Evolutionary conservation across 2,888 invertebrate species (phyloP), one percentile per base, ranked within the genome.

Genomic region (Watsonalla cultraria): DNA sequence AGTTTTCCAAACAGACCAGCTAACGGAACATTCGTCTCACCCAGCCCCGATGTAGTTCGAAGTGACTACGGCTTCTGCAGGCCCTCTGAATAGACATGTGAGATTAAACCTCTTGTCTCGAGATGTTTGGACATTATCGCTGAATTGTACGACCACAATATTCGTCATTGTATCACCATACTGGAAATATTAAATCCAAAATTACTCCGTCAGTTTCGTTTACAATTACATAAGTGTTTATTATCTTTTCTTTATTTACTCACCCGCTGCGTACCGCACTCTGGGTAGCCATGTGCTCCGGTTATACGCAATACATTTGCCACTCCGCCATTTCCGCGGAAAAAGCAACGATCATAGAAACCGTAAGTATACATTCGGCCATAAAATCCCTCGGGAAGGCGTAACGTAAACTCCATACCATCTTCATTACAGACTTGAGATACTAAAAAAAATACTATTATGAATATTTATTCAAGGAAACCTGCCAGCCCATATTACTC

Each of bases 151-250:
- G 15, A 97, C 97, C 6, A 97, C 96, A 62, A 98, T 97, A 75
- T 97, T 98, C 56, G 97, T 97, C 94, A 97, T 95, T 5, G 97
- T 96, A 74, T 98, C 97, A 5, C 96, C 97, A 72, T 96, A 97
- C 96, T 96, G 83, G n/a, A 80, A 83, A 66, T n/a, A 24, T 24
- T 24, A 24, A 24, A 24, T n/a, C 24, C 24, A 24, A 24, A 24
- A 24, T 24, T 24, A 24, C 24, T n/a, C n/a, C n/a, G n/a, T n/a
- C n/a, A n/a, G 11, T 39, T 9, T 34, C 51, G 45, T 42, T 39
- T 33, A 2, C 6, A 13, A 34, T 33, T 24, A 47, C 24, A 34
- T 34, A 34, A 4, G 15, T 47, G 33, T 15, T 11, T 6, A 42
- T 24, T 34, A 39, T 39, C 34, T 42, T 39, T 8, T 15, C 37